Evolutionary conservation across 2,113 vertebrate genomes (phyloP), one percentile per base, ranked within the genome.

Genomic region (Nesogale talazaci): DNA sequence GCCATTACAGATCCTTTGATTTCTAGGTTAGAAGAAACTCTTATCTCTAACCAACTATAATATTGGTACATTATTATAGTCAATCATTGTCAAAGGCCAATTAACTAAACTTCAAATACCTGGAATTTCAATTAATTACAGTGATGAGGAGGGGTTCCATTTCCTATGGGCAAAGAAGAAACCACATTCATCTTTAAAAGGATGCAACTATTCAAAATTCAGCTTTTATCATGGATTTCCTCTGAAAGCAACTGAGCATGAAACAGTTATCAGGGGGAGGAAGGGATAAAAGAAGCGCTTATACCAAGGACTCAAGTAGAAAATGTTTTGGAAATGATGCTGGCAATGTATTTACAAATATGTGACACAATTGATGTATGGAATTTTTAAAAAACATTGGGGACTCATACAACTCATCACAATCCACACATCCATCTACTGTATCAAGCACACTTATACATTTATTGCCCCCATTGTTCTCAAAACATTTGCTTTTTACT

Each of bases 61-160:
- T 31, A 82, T 69, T 90, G 78, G 46, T 69, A 82, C 40, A 80
- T 91, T 75, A 93, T 84, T 78, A 46, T 2, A 93, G 76, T 34
- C 40, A 90, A 89, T 76, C 92, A 65, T 89, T 95, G 70, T 74
- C 72, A 89, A 93, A 59, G 80, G 46, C 59, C 82, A 93, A 92
- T 93, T 92, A 92, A 69, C 83, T 88, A 88, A 86, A 23, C 70
- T 65, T 77, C 65, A 75, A 89, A 74, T 36, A 36, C 57, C 56
- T 78, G 57, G 61, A 89, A 89, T 82, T 86, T 86, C 87, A 83
- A 88, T 90, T 88, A 79, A 78, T 82, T 69, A 90, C 76, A 95
- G 38, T 20, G 38, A 57, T 63, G 14, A 34, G 83, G 23, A 75
- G 27, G 59, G 59, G 36, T 16, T 88, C 72, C 76, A 84, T 67